phyloP scores from a whole-genome alignment of 2,113 vertebrate genomes.

The Conger conger region DNA sequence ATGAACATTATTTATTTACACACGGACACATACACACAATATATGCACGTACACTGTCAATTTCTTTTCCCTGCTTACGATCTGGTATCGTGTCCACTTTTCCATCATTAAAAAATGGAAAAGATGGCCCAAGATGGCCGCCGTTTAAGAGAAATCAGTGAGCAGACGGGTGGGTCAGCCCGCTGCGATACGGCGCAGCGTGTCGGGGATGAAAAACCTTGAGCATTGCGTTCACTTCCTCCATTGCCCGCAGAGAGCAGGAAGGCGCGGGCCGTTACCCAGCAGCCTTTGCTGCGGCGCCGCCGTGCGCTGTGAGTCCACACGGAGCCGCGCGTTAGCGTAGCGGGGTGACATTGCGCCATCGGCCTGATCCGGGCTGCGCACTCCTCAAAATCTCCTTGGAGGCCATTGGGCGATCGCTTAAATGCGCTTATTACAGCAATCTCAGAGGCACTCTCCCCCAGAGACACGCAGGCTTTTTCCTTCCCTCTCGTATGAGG shows the following conservation, averaged over 20 bases:
- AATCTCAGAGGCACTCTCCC: conserved; percentile 3
- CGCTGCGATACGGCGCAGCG: no score
- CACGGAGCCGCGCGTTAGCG: background rate
- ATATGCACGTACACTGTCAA: no score
- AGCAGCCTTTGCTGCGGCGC: background rate
- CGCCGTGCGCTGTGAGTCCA: background rate
- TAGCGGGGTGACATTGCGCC: background rate
- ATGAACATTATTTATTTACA: background rate
- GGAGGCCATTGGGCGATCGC: background rate
- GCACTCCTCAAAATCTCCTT: background rate
- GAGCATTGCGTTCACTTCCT: background rate
- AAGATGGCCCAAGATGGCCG: no score
- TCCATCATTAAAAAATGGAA: no score
- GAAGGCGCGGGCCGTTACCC: no score
- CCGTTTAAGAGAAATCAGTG: no score
- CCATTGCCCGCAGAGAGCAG: background rate
- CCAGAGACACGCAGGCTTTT: conserved; percentile 13
- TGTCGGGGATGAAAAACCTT: background rate
- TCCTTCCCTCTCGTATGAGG: background rate
- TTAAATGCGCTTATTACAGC: background rate
- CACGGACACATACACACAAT: no score
- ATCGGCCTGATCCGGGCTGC: background rate
- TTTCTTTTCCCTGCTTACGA: no score
- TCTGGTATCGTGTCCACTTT: no score
- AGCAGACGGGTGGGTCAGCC: no score